Percentiles rank a stretch among this genome's conserved stretches.
Conservation (phyloP, 2,888 invertebrate species). For the Apodemia duryi region DNA sequence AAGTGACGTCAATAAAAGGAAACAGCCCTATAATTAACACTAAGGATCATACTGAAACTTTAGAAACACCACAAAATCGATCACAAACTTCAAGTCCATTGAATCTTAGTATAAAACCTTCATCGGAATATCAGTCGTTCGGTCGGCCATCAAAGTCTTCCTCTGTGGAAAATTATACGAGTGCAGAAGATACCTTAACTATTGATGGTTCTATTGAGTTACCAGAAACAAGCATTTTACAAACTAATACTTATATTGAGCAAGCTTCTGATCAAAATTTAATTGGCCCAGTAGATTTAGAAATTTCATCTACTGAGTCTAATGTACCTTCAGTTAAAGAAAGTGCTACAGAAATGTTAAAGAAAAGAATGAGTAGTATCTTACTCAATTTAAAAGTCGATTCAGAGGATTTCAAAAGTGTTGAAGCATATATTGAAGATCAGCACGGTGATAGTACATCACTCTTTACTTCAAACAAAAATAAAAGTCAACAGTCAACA, state of each 20-base stretch:
- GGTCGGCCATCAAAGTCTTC: neutral
- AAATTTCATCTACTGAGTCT: neutral
- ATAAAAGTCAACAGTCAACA: neutral
- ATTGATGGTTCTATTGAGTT: neutral
- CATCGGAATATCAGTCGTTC: neutral
- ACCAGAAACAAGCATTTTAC: neutral
- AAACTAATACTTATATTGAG: neutral
- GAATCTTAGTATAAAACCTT: neutral
- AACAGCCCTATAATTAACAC: too few relatives aligned
- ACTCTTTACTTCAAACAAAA: neutral
- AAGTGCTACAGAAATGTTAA: neutral
- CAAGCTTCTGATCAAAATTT: neutral
- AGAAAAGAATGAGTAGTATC: neutral
- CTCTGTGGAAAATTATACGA: neutral
- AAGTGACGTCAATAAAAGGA: neutral
- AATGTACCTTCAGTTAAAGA: neutral
- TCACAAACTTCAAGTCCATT: neutral
- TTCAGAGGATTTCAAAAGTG: constrained; percentile 27
- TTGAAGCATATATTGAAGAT: constrained; percentile 31
- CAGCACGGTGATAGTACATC: constrained; percentile 20
- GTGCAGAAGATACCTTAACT: constrained; percentile 6
- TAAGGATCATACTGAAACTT: neutral
- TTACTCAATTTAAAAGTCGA: neutral
- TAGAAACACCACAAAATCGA: neutral
- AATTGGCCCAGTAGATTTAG: neutral